A percentile compares a stretch with the other conserved stretches of the same genome.
Conservation (phyloP, 2,797 vertebrate species). For the Fratercula arctica region DNA sequence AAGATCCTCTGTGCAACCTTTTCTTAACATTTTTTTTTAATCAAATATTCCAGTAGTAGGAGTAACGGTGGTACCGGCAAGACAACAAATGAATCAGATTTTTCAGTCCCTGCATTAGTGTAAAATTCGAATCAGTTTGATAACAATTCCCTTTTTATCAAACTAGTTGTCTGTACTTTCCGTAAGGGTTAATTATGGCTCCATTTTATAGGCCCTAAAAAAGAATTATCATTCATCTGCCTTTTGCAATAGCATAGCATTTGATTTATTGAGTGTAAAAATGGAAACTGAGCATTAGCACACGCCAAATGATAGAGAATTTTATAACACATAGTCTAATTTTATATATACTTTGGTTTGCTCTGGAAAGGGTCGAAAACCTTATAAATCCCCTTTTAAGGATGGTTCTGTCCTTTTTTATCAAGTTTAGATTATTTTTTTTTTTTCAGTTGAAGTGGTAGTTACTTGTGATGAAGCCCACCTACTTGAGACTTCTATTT, state of each 20-base stretch:
- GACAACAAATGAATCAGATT: background rate
- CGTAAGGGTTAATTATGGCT: background rate
- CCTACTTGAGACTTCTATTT: slow-evolving; percentile 33
- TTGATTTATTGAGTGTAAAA: background rate
- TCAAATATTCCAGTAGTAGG: background rate
- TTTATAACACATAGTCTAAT: background rate
- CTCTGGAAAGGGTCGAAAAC: background rate
- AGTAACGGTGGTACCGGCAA: background rate
- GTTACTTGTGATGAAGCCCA: slow-evolving; percentile 25
- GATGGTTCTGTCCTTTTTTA: background rate
- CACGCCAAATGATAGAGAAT: background rate
- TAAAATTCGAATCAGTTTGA: background rate
- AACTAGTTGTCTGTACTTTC: background rate
- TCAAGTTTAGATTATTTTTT: background rate
- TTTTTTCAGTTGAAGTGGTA: background rate
- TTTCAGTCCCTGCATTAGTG: background rate
- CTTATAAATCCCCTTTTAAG: background rate
- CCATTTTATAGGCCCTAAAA: background rate
- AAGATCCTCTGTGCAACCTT: background rate
- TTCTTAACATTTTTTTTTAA: background rate
- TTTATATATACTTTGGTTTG: background rate
- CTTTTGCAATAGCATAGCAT: background rate
- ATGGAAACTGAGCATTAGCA: background rate
- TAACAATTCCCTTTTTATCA: background rate
- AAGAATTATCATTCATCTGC: background rate